Evolutionary conservation across 2,113 vertebrate genomes (phyloP).

Genomic region (Poeciliopsis turrubarensis): DNA sequence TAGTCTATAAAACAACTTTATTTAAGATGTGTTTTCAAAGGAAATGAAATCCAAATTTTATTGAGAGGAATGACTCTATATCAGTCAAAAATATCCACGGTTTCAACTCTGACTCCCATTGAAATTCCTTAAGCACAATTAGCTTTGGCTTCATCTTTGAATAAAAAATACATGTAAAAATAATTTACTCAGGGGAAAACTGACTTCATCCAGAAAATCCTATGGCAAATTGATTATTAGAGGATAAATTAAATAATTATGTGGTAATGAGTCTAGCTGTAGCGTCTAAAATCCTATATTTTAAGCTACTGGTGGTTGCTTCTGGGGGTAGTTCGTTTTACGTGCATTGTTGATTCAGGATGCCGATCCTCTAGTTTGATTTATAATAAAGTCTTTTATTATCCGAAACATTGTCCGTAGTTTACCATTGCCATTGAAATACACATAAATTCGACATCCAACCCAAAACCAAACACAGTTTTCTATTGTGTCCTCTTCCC

Average conservation of each 20-base stretch:
- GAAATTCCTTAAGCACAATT: slow-evolving; percentile 1
- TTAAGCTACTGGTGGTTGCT: no score
- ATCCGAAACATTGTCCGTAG: not conserved
- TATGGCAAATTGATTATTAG: slow-evolving; percentile 13
- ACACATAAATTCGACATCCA: not conserved
- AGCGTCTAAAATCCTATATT: no score
- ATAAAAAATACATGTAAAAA: not conserved
- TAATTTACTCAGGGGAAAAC: no score
- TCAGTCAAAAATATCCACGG: slow-evolving; percentile 14
- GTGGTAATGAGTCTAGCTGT: slow-evolving; percentile 9
- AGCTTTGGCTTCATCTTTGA: not conserved
- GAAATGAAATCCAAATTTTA: slow-evolving; percentile 36
- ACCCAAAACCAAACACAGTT: not conserved
- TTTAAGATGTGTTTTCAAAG: slow-evolving; percentile 27
- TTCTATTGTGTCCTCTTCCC: not conserved
- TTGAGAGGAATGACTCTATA: slow-evolving; percentile 2
- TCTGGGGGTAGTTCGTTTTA: no score
- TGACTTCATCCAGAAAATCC: not conserved
- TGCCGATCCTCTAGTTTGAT: no score
- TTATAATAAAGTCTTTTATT: no score
- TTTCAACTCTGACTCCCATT: not conserved
- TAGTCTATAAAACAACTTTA: slow-evolving; percentile 34
- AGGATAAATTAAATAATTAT: slow-evolving; percentile 7
- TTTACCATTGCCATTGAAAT: not conserved
- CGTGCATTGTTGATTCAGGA: no score